phyloP scores from a whole-genome alignment of 2,797 vertebrate species.

The Crenichthys baileyi region DNA sequence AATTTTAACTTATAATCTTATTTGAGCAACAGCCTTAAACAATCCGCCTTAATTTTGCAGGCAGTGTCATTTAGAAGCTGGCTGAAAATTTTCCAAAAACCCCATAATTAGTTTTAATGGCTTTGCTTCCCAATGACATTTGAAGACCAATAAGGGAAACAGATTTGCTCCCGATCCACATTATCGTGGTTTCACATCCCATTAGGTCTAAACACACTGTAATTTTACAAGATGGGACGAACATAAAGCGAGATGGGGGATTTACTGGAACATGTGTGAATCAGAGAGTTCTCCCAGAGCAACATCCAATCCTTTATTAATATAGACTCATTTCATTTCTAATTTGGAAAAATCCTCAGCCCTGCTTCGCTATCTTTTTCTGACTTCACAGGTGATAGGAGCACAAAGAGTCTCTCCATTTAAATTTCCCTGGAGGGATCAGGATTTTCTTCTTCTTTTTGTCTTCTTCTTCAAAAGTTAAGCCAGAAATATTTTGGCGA shows the following conservation, averaged over 20 bases:
- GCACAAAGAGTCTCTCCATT: constrained; percentile 45
- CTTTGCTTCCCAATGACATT: constrained; percentile 47
- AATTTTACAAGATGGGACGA: constrained; percentile 38
- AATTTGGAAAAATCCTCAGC: constrained; percentile 35
- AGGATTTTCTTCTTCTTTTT: constrained; percentile 4
- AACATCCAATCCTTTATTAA: constrained; percentile 1
- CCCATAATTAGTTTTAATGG: constrained; percentile 28
- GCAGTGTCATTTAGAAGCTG: constrained; percentile 12
- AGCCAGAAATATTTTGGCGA: constrained; percentile 66
- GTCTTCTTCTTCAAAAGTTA: constrained; percentile 42
- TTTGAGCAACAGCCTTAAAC: not conserved
- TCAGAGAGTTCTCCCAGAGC: constrained; percentile 7
- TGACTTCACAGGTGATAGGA: constrained; percentile 40
- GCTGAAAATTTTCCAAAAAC: constrained; percentile 28
- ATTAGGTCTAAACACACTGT: constrained; percentile 48
- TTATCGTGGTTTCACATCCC: constrained; percentile 36
- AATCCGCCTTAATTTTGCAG: constrained; percentile 14
- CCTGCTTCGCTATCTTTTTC: constrained; percentile 25
- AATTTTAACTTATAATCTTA: constrained; percentile 5
- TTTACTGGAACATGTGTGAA: constrained; percentile 18
- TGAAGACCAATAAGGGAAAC: constrained; percentile 56
- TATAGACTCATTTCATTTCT: constrained; percentile 34
- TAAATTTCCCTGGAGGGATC: constrained; percentile 52
- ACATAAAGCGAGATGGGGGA: constrained; percentile 13
- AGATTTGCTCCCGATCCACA: constrained; percentile 32